phyloP scores from a whole-genome alignment of 2,888 invertebrate species.

The Halictus ligatus region DNA sequence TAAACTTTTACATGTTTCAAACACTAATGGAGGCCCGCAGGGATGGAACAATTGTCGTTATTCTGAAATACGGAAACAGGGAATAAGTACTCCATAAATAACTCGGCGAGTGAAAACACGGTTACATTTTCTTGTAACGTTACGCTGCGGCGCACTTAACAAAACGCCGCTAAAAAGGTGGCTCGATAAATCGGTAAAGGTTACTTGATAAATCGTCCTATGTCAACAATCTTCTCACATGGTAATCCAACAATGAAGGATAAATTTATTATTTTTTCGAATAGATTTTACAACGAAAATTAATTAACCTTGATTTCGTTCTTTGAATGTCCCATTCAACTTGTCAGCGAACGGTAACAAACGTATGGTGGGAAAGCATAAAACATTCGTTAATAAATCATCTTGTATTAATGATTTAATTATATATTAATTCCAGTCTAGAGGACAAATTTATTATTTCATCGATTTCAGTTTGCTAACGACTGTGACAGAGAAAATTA shows the following conservation, averaged over 20 bases:
- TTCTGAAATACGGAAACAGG: slow-evolving; percentile 8
- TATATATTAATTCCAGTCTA: not conserved
- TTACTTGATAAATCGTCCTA: not conserved
- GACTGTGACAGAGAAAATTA: not conserved
- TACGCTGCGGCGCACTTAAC: not conserved
- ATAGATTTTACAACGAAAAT: not conserved
- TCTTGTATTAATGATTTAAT: not conserved
- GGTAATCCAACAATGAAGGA: not conserved
- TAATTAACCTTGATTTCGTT: not conserved
- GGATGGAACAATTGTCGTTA: not conserved
- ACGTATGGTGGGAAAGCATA: not conserved
- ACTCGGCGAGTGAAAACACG: not conserved
- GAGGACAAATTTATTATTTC: not conserved
- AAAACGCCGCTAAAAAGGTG: not conserved
- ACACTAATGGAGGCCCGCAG: not conserved
- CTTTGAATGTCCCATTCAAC: not conserved
- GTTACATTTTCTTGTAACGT: slow-evolving; percentile 15
- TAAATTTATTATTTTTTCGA: not conserved
- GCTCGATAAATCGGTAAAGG: too few relatives aligned
- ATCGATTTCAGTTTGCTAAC: not conserved
- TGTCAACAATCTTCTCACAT: not conserved
- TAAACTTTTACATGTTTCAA: slow-evolving; percentile 21
- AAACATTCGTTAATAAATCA: not conserved
- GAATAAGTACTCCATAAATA: slow-evolving; percentile 8
- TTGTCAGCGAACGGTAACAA: not conserved